Conservation (phyloP, 2,797 vertebrate species). For the Sibirionetta formosa region DNA sequence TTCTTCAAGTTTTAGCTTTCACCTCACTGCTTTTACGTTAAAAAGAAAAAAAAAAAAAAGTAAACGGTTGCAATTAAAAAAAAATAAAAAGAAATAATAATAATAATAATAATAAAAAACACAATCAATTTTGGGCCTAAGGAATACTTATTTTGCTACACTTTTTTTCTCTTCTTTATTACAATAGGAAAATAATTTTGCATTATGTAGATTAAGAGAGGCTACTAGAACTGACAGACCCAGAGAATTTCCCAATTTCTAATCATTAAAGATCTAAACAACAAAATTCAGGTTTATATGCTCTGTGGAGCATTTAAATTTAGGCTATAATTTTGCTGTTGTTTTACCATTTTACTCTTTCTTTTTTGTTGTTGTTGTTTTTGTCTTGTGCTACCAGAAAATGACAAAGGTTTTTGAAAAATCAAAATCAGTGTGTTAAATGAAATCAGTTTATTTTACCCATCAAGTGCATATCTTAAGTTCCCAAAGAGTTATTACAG, state of each 20-base stretch:
- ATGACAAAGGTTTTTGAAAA: background rate
- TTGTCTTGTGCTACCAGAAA: background rate
- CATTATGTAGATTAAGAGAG: background rate
- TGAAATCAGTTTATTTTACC: background rate
- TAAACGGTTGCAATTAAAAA: background rate
- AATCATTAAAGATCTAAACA: background rate
- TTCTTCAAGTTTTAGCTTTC: conserved; percentile 83
- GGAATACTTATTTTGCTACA: background rate
- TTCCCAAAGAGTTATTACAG: background rate
- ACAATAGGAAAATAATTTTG: background rate
- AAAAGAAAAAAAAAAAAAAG: background rate
- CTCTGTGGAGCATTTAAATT: background rate
- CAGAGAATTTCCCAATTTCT: background rate
- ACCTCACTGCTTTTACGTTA: conserved; percentile 71
- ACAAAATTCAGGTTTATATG: background rate
- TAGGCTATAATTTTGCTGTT: background rate
- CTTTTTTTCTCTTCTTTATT: background rate
- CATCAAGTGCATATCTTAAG: background rate
- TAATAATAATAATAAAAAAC: background rate
- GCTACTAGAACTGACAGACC: background rate
- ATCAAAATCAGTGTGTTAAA: background rate
- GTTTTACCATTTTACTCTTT: background rate
- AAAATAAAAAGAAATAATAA: background rate
- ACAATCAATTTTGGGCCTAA: background rate
- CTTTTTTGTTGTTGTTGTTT: too few species aligned